Percentiles rank a stretch among this genome's conserved stretches.
phyloP scores from a whole-genome alignment of 2,888 invertebrate species.

The Poecilus cupreus region DNA sequence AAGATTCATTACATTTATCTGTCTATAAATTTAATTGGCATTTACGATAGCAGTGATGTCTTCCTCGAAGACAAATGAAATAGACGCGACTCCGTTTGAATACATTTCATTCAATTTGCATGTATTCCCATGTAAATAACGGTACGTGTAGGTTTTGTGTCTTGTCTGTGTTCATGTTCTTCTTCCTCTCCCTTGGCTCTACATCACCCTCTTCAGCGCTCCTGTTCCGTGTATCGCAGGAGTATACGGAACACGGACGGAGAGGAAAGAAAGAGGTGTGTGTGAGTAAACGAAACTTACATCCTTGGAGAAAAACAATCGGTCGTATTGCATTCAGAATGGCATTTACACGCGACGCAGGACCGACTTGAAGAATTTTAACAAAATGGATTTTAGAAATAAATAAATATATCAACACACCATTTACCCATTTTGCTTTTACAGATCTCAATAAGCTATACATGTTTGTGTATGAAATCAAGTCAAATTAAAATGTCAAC shows the following conservation, averaged over 20 bases:
- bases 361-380: neutral
- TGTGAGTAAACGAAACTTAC: slow-evolving; percentile 14
- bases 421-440: no score
- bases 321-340: neutral
- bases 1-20: slow-evolving; percentile 2
- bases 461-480: no score
- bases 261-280: neutral
- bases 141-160: slow-evolving; percentile 32
- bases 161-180: slow-evolving; percentile 5
- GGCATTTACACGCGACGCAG: neutral
- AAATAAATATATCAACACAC: no score
- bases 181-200: neutral
- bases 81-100: slow-evolving; percentile 18
- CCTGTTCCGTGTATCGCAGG: neutral
- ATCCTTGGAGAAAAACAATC: slow-evolving; percentile 21
- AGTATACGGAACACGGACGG: neutral
- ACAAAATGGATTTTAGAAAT: no score
- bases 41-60: slow-evolving; percentile 25
- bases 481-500: no score
- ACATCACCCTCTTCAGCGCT: no score
- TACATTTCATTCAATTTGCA: slow-evolving; percentile 42
- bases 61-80: slow-evolving; percentile 24
- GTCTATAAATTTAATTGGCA: slow-evolving; percentile 30
- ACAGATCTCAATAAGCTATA: no score
- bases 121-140: slow-evolving; percentile 42